Conservation (phyloP, 2,797 vertebrate genomes). For the Gastrophryne carolinensis region DNA sequence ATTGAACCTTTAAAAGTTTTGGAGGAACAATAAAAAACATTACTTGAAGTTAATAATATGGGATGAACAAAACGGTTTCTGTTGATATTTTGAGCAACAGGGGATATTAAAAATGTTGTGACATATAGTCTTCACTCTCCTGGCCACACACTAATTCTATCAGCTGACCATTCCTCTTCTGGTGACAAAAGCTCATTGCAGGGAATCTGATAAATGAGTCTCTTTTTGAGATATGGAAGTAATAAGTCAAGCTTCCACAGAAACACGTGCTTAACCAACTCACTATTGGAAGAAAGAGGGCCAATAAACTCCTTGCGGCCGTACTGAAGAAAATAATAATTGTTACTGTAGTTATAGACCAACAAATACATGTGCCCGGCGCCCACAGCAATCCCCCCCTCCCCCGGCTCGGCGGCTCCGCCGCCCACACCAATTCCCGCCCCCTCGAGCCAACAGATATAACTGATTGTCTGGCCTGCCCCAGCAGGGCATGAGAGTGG, state of each 20-base stretch:
- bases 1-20: background rate
- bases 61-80: background rate
- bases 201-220: slow-evolving; percentile 29
- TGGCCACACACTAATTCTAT: slow-evolving; percentile 35
- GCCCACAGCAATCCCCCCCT: too few relatives aligned
- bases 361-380: too few relatives aligned
- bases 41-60: background rate
- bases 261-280: slow-evolving; percentile 6
- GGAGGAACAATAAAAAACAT: background rate
- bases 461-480: too few relatives aligned
- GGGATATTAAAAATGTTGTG: slow-evolving; percentile 30
- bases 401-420: too few relatives aligned
- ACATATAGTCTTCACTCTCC: background rate
- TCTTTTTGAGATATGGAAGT: slow-evolving; percentile 28
- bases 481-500: too few relatives aligned
- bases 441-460: too few relatives aligned
- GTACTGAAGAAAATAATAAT: too few relatives aligned
- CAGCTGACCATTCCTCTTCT: slow-evolving; percentile 41
- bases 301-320: too few relatives aligned
- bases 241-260: slow-evolving; percentile 28
- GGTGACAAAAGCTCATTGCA: slow-evolving; percentile 30
- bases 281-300: background rate
- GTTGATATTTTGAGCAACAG: slow-evolving; percentile 2
- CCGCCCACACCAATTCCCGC: too few relatives aligned
- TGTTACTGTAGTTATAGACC: too few relatives aligned